Evolutionary conservation across 2,113 vertebrate genomes (phyloP).

Genomic region (Potamarius usumacintae): DNA sequence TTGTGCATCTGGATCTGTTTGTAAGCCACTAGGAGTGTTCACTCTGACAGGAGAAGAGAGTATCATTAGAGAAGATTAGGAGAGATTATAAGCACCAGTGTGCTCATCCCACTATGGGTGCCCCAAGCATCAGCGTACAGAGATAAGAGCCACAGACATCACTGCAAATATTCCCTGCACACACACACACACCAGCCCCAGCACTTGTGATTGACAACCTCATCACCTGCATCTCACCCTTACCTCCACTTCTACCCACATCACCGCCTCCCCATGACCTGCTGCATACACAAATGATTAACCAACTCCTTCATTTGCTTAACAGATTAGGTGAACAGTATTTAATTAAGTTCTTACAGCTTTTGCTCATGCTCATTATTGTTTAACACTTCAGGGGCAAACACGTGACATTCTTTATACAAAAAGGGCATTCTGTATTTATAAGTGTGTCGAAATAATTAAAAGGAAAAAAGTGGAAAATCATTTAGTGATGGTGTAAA

Average conservation of each 20-base stretch:
- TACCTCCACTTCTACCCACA: slow-evolving; percentile 21
- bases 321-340: slow-evolving; percentile 32
- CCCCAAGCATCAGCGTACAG: slow-evolving; percentile 30
- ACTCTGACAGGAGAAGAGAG: slow-evolving; percentile 49
- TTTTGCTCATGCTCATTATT: slow-evolving; percentile 15
- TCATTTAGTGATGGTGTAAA: neutral
- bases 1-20: slow-evolving; percentile 53
- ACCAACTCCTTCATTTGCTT: slow-evolving; percentile 48
- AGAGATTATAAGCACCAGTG: slow-evolving; percentile 59
- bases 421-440: neutral
- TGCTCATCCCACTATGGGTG: slow-evolving; percentile 46
- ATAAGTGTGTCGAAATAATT: neutral
- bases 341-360: slow-evolving; percentile 42
- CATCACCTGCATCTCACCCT: slow-evolving; percentile 54
- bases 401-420: slow-evolving; percentile 31
- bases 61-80: slow-evolving; percentile 70
- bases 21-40: slow-evolving; percentile 41
- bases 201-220: slow-evolving; percentile 5
- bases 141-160: slow-evolving; percentile 50
- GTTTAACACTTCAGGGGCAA: slow-evolving; percentile 43
- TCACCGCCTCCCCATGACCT: slow-evolving; percentile 3
- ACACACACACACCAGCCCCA: slow-evolving; percentile 18
- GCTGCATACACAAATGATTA: slow-evolving; percentile 43
- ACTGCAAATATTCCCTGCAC: slow-evolving; percentile 45
- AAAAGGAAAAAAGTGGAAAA: neutral